Percentiles rank a stretch among this genome's conserved stretches.
phyloP scores from a whole-genome alignment of 1,140 invertebrate genomes.

The Drosophila yakuba region DNA sequence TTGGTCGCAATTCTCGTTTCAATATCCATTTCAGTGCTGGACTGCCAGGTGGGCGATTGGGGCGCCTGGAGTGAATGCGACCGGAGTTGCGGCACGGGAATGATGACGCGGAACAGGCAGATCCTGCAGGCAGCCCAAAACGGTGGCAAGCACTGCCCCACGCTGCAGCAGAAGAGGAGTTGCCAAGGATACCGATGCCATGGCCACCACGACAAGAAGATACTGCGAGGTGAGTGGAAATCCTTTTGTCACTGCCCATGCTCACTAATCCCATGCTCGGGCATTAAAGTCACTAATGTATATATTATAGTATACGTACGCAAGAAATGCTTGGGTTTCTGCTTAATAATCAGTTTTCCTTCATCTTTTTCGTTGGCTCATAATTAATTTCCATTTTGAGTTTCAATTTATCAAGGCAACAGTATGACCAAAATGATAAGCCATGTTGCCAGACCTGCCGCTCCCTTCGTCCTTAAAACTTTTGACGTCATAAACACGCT shows the following conservation, averaged over 20 bases:
- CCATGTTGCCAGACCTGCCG: background rate
- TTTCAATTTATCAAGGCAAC: background rate
- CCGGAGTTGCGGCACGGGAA: slow-evolving; percentile 90
- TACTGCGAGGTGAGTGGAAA: slow-evolving; percentile 88
- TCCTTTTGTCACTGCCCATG: background rate
- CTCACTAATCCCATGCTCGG: too few species aligned
- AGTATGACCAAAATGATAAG: background rate
- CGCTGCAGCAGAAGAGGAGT: slow-evolving; percentile 89
- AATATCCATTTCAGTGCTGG: slow-evolving; percentile 88
- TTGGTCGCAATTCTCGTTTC: too few species aligned
- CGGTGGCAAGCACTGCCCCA: slow-evolving; percentile 91
- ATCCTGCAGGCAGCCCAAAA: slow-evolving; percentile 88
- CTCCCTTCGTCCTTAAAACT: background rate
- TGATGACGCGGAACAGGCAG: slow-evolving; percentile 88
- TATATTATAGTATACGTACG: too few species aligned
- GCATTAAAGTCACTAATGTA: too few species aligned
- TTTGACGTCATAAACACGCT: slow-evolving; percentile 26
- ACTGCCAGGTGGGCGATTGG: slow-evolving; percentile 92
- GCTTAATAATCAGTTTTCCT: background rate
- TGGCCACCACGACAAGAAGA: slow-evolving; percentile 87
- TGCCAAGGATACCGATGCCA: slow-evolving; percentile 90
- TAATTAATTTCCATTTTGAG: background rate
- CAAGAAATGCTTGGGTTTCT: too few species aligned
- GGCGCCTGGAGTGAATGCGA: slow-evolving; percentile 91
- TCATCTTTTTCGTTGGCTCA: background rate